Base-by-base conservation (phyloP, 2,888 invertebrate species). In the Sinelater perroti region DNA sequence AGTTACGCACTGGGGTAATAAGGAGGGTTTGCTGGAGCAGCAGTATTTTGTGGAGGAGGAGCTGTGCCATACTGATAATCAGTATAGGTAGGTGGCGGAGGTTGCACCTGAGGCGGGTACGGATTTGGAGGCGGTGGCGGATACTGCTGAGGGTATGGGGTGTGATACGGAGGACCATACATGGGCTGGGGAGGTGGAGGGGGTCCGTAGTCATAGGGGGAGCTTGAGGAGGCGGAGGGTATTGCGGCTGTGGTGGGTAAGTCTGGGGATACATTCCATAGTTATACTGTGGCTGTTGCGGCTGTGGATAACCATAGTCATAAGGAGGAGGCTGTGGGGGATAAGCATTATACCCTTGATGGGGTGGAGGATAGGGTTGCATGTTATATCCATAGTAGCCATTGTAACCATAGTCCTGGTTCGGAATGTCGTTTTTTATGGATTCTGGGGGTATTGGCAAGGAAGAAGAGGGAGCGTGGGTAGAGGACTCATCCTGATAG, bases 281-380 rank as follows among this genome's bases (percentile, higher is more conserved):
- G 47, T 63, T 69, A 42, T 70, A 70, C 30, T 66, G 70, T 5
- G 69, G 70, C 46, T 67, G 71, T 44, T 65, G 71, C 1, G 69
- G 67, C 4, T 73, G 72, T 6, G 66, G 65, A 63, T 76, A 76
- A 18, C 68, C 72, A 61, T 71, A 68, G 38, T 77, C 77, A 55
- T 76, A 77, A 0, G 75, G 71, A 13, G 74, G 73, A 14, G 67
- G 64, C 59, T 70, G 71, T 8, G 65, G 57, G 5, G 62, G 65
- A 51, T 70, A 67, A 17, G 59, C 64, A 10, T 51, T 59, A 38
- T 67, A 68, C 3, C 59, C 61, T 51, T 52, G 57, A 11, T 49
- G 59, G 0, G 72, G 70, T 21, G 55, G 64, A 36, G 69, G 69
- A 63, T 76, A 77, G 6, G 75, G 72, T 38, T 71, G 76, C 51